These are phyloP conservation scores for Haemorhous mexicanus DNA, from an alignment of 2,113 vertebrate species.

Conservation along the genomic window DNA sequence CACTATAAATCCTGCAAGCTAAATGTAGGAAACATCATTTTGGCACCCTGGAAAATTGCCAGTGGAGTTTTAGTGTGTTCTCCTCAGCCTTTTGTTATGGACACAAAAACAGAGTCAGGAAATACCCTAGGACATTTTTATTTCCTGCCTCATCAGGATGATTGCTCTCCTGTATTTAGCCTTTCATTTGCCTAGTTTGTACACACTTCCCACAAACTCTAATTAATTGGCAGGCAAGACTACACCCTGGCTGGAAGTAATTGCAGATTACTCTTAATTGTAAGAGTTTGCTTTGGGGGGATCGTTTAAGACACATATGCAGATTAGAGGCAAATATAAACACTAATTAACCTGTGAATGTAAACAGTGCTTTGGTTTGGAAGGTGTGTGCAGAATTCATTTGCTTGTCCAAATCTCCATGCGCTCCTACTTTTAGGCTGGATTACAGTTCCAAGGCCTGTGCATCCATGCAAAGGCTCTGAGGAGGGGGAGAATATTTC, in stretches of 20 bases:
- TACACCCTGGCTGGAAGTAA: neutral
- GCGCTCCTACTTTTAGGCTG: neutral
- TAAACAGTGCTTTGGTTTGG: neutral
- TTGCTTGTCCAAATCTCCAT: neutral
- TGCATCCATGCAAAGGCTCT: neutral
- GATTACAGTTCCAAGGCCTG: accelerated
- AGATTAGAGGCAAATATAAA: constrained; percentile 4
- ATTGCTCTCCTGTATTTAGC: neutral
- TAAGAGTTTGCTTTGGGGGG: neutral
- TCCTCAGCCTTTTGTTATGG: neutral
- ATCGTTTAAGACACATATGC: neutral
- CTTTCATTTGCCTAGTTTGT: neutral
- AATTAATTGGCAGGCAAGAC: constrained; percentile 7
- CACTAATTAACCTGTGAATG: neutral
- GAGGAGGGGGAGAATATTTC: neutral
- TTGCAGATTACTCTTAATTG: constrained; percentile 29
- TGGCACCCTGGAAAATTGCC: neutral
- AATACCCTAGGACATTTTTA: neutral
- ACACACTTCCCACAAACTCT: neutral
- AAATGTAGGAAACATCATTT: neutral
- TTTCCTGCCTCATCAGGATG: neutral
- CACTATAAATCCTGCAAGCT: neutral
- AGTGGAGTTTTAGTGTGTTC: neutral
- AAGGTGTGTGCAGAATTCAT: neutral
- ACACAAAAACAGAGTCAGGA: neutral